These are phyloP conservation scores for Choreutis nemorana DNA, from an alignment of 2,888 invertebrate genomes.

Conservation along the genomic window DNA sequence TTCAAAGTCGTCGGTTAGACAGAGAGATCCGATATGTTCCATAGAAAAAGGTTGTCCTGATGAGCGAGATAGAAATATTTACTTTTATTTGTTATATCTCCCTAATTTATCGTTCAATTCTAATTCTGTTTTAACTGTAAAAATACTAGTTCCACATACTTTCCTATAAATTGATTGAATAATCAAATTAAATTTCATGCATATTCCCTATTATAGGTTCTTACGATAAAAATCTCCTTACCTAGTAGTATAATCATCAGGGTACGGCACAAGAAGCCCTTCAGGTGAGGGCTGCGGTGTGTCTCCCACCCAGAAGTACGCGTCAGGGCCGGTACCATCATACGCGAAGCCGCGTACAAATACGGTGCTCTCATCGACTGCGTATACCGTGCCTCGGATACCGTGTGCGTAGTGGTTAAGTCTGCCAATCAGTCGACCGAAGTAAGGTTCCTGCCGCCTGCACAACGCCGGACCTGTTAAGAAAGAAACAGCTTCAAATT, in stretches of 20 bases:
- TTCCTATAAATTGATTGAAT: too few relatives aligned
- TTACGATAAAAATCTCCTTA: conserved; percentile 63
- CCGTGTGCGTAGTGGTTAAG: conserved; percentile 80
- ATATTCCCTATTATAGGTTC: too few relatives aligned
- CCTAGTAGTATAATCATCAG: conserved; percentile 83
- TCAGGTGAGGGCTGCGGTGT: conserved; percentile 81
- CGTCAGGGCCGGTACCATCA: conserved; percentile 87
- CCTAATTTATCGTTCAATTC: background rate
- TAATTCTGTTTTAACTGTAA: background rate
- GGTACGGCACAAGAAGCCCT: conserved; percentile 86
- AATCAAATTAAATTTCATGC: too few relatives aligned
- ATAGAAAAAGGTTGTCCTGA: too few relatives aligned
- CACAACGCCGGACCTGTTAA: conserved; percentile 23
- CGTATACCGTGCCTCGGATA: conserved; percentile 83
- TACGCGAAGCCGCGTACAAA: conserved; percentile 87
- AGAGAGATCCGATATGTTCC: too few relatives aligned
- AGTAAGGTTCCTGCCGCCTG: conserved; percentile 70
- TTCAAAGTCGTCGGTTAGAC: too few relatives aligned
- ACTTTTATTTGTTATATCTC: background rate
- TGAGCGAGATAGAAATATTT: background rate
- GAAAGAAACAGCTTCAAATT: conserved; percentile 4
- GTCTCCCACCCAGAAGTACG: conserved; percentile 92
- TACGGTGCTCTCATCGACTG: conserved; percentile 87
- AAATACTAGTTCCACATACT: too few relatives aligned
- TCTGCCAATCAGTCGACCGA: conserved; percentile 78